These are phyloP conservation scores for Poecile atricapillus DNA, from an alignment of 2,113 vertebrate species.

Conservation along the genomic window DNA sequence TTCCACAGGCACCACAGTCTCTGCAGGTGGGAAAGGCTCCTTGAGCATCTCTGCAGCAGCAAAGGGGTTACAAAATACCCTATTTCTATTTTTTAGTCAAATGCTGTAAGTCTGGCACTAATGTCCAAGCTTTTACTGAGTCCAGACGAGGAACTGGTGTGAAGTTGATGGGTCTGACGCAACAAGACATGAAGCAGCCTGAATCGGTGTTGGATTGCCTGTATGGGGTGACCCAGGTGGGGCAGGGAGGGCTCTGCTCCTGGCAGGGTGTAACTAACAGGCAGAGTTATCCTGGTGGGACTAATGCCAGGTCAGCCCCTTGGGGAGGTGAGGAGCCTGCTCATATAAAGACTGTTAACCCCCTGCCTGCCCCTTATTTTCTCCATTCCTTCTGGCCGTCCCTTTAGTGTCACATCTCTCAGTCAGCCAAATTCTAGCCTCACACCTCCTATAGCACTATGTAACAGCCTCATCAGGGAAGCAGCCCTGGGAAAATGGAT, in stretches of 20 bases:
- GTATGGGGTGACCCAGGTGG: not conserved
- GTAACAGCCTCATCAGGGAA: not conserved
- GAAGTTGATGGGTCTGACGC: not conserved
- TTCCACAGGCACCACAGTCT: not conserved
- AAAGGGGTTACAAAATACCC: not conserved
- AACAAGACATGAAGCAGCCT: not conserved
- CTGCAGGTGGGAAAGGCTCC: not conserved
- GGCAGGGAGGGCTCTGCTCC: not conserved
- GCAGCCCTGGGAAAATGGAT: not conserved
- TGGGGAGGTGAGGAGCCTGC: rapidly evolving
- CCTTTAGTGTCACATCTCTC: not conserved
- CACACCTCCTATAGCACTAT: not conserved
- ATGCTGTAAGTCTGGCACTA: not conserved
- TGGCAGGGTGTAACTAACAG: not conserved
- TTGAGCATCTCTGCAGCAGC: not conserved
- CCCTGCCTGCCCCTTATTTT: not conserved
- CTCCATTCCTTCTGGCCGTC: not conserved
- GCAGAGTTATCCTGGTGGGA: not conserved
- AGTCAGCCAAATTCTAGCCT: not conserved
- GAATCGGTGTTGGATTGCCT: not conserved
- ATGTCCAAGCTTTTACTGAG: not conserved
- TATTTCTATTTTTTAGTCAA: not conserved
- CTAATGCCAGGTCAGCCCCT: not conserved
- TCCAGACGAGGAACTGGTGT: not conserved
- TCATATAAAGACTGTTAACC: not conserved